A percentile compares a stretch with the other conserved stretches of the same genome.
These are phyloP conservation scores for Drosophila pallidifrons DNA, from an alignment of 1,140 invertebrate genomes.

Conservation along the genomic window DNA sequence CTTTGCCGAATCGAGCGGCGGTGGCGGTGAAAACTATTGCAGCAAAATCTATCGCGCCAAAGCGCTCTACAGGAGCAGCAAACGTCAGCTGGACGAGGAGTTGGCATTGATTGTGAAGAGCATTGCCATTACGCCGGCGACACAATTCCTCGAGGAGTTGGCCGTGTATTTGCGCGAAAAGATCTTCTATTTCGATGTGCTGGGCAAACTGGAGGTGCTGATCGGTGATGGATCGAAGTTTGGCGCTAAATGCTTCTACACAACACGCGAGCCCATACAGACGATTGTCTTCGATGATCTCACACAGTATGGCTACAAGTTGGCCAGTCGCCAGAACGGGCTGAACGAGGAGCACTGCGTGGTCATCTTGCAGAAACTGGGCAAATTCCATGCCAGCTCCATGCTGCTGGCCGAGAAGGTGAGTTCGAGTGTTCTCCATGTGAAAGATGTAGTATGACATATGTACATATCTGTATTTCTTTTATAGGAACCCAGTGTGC, in stretches of 20 bases:
- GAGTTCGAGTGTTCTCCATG: constrained; percentile 10
- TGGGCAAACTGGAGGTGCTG: constrained; percentile 76
- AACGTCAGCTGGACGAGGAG: constrained; percentile 75
- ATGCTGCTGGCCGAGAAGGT: constrained; percentile 78
- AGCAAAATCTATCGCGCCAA: constrained; percentile 79
- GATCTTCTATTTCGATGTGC: constrained; percentile 80
- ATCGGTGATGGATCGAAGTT: constrained; percentile 76
- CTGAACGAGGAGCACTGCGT: constrained; percentile 80
- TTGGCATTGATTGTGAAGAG: constrained; percentile 78
- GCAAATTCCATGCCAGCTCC: constrained; percentile 80
- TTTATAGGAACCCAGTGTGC: constrained; percentile 61
- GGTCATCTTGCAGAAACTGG: constrained; percentile 72
- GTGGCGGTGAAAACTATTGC: constrained; percentile 80
- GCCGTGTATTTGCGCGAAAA: constrained; percentile 79
- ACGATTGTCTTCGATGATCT: constrained; percentile 84
- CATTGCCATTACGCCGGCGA: constrained; percentile 79
- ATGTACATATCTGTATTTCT: neutral
- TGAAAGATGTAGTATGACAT: neutral
- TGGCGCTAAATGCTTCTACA: constrained; percentile 77
- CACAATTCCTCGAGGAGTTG: constrained; percentile 80
- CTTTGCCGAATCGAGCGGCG: constrained; percentile 70
- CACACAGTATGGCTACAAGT: constrained; percentile 77
- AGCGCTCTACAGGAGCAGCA: constrained; percentile 72
- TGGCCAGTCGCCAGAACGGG: constrained; percentile 76
- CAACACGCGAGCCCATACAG: constrained; percentile 74